Evolutionary conservation across 2,113 vertebrate genomes (phyloP).

Genomic region (Noctilio leporinus): DNA sequence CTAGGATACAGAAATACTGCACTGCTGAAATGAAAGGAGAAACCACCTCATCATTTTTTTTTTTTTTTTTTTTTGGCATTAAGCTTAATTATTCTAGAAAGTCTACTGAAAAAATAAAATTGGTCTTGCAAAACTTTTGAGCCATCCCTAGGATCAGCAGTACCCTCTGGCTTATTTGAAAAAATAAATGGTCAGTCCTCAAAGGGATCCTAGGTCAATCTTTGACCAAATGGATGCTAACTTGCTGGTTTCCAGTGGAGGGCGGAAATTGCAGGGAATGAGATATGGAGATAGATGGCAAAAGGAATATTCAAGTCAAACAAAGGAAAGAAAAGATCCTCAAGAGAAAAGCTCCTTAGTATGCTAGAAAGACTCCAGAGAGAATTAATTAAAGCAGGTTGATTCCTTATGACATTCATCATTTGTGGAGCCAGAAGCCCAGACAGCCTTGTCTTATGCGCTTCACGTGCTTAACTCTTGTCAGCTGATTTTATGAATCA

Average conservation of each 20-base stretch:
- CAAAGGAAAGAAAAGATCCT: background rate
- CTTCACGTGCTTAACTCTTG: background rate
- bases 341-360: background rate
- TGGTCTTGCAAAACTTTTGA: background rate
- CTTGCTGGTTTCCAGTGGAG: background rate
- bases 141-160: background rate
- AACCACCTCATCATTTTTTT: background rate
- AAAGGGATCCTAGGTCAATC: background rate
- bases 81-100: conserved; percentile 21
- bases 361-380: background rate
- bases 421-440: background rate
- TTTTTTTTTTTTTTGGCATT: background rate
- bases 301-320: background rate
- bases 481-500: conserved; percentile 56
- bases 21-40: background rate
- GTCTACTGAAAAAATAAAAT: background rate
- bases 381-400: conserved; percentile 23
- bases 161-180: background rate
- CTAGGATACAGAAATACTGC: background rate
- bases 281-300: background rate
- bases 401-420: background rate
- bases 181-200: background rate
- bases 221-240: background rate
- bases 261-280: background rate
- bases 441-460: conserved; percentile 13